Percentiles rank a stretch among this genome's conserved stretches.
Evolutionary conservation across 2,888 invertebrate genomes (phyloP).

Genomic region (Agrenia bidenticulata): DNA sequence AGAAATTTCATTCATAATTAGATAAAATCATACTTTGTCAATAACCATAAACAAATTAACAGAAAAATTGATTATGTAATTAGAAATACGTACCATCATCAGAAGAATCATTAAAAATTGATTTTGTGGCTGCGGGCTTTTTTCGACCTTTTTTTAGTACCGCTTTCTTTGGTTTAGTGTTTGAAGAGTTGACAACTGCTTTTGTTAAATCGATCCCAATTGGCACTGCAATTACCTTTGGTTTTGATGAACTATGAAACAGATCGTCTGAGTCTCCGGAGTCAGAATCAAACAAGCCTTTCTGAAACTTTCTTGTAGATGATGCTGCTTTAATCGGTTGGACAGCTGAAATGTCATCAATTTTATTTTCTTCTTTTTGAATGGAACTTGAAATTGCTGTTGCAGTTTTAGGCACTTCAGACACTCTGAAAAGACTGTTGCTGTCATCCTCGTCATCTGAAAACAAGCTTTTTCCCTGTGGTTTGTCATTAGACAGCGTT

Average conservation of each 20-base stretch:
- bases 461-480: constrained; percentile 18
- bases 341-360: background rate
- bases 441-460: constrained; percentile 19
- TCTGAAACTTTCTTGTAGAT: background rate
- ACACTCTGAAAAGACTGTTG: no score
- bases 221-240: background rate
- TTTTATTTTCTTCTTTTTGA: no score
- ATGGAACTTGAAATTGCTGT: no score
- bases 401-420: no score
- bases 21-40: no score
- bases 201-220: background rate
- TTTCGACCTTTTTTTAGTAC: no score
- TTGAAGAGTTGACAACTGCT: background rate
- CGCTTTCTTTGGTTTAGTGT: background rate
- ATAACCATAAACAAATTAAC: background rate
- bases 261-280: background rate
- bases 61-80: no score
- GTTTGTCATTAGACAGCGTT: background rate
- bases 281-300: constrained; percentile 22
- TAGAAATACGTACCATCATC: constrained; percentile 19
- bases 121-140: background rate
- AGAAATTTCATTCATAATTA: no score
- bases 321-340: background rate
- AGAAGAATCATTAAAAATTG: constrained; percentile 20
- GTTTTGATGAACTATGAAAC: constrained; percentile 1